Percentiles rank a stretch among this genome's conserved stretches.
These are phyloP conservation scores for Vidua chalybeata DNA, from an alignment of 2,113 vertebrate genomes.

Conservation along the genomic window DNA sequence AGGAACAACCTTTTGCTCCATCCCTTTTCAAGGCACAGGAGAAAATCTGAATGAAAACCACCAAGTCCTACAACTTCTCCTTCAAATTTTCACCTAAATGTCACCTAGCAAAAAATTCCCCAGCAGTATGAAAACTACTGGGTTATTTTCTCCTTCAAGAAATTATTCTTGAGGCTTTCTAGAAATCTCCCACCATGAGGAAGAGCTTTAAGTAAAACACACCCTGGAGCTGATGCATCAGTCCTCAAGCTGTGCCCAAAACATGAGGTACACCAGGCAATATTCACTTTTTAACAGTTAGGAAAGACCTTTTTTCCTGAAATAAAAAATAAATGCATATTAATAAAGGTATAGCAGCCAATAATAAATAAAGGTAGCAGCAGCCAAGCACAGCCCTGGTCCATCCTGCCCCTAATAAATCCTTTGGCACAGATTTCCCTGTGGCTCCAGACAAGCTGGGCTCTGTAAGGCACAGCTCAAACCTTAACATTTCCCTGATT, in stretches of 20 bases:
- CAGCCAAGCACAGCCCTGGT: not conserved
- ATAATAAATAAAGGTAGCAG: not conserved
- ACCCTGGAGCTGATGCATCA: not conserved
- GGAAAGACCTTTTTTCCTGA: not conserved
- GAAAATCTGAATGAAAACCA: not conserved
- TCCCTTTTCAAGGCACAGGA: not conserved
- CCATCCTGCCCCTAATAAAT: not conserved
- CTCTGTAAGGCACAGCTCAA: not conserved
- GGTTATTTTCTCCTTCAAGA: not conserved
- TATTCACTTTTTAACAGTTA: not conserved
- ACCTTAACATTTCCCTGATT: not conserved
- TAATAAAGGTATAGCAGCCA: too few species aligned
- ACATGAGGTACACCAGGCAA: rapidly evolving
- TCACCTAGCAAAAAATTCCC: not conserved
- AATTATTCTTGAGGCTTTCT: not conserved
- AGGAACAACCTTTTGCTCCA: not conserved
- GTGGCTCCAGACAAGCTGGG: rapidly evolving
- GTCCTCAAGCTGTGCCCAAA: not conserved
- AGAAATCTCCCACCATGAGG: rapidly evolving
- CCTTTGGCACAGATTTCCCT: not conserved
- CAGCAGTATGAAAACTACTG: not conserved
- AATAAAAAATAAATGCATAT: not conserved
- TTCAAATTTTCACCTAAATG: not conserved
- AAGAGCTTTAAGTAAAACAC: not conserved
- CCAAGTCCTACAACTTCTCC: rapidly evolving